Evolutionary conservation across 2,113 vertebrate species (phyloP), one percentile per base, ranked within the genome.

Genomic region (Lampris megalopsis): DNA sequence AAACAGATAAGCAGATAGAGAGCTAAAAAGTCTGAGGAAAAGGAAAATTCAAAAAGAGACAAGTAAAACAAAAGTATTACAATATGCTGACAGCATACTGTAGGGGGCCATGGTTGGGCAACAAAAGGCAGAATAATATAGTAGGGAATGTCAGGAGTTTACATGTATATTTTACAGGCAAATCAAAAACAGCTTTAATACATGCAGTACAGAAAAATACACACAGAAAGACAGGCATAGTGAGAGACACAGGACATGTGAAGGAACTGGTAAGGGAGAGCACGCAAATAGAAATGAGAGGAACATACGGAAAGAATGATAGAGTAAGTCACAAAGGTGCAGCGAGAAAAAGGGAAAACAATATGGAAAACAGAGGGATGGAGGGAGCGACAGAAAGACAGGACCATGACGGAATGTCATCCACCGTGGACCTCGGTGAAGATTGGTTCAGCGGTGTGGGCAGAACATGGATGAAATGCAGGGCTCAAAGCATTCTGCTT

Each of bases 71-170:
- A 45, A 45, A 7, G 7, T 4, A 45, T 89, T 96, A 97, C 80
- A 96, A 95, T 0, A 96, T 96, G 0, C 96, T 97, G 93, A 97
- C 97, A 13, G 96, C 96, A 36, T 97, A 24, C 24, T 24, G 24
- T 24, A 97, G 45, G 96, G 91, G 81, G 96, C 95, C 79, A 97
- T 95, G 96, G 93, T 78, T 85, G 79, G 86, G 88, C 45, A 59
- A 71, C 63, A 76, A 45, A 83, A 68, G 61, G 11, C 10, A 72
- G 42, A 38, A 6, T 11, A 13, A 5, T n/a, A 11, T n/a, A 53
- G 10, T 13, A 13, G 50, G 9, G 10, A 53, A n/a, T 13, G 3
- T 10, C 50, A 53, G 13, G 13, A 5, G n/a, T 53, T 5, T 2
- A 13, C 13, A 13, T 53, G 50, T n/a, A 53, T 53, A 53, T 24